Evolutionary conservation across 2,113 vertebrate genomes (phyloP), one percentile per base, ranked within the genome.

Genomic region (Ciconia maguari): DNA sequence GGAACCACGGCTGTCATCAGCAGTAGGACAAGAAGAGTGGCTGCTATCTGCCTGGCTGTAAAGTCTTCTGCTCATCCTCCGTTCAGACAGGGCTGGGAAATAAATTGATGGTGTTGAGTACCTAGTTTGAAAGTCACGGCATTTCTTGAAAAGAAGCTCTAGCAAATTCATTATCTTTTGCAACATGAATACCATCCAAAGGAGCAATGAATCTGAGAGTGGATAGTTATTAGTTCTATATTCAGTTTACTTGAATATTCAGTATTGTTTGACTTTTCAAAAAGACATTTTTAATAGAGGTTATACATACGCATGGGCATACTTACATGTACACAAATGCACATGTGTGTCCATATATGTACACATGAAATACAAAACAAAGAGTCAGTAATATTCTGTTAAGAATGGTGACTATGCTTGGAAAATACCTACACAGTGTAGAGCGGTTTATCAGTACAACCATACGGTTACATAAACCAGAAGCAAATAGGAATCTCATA

Each of bases 41-140:
- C 55, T 85, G 90, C 95, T 95, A 95, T 96, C 97, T 98, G 96
- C 82, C 65, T 58, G 60, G 46, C 62, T 94, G n/a, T 69, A 61
- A 96, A 94, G n/a, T 96, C 95, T 94, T 89, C 95, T 96, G 94
- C 65, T 94, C 57, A 16, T 36, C 54, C 24, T 27, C 64, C 15
- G 4, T 58, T 92, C 82, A 79, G 86, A 51, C 5, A 3, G 60
- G 49, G 27, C 36, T 78, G 55, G 55, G 68, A 70, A 93, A 94
- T 75, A 91, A 79, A 62, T 5, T 16, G n/a, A 20, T 61, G 27
- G 2, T 18, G 27, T 34, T 17, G 20, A 82, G n/a, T 60, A 78
- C 13, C 57, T 65, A 27, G 38, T 75, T 69, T 61, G 78, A 79
- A 89, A 80, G 64, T 27, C 52, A 74, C 1, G 1, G 10, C 12